Percentiles rank a stretch among this genome's conserved stretches.
Conservation (phyloP, 2,113 vertebrate genomes). For the Paradisaea rubra region DNA sequence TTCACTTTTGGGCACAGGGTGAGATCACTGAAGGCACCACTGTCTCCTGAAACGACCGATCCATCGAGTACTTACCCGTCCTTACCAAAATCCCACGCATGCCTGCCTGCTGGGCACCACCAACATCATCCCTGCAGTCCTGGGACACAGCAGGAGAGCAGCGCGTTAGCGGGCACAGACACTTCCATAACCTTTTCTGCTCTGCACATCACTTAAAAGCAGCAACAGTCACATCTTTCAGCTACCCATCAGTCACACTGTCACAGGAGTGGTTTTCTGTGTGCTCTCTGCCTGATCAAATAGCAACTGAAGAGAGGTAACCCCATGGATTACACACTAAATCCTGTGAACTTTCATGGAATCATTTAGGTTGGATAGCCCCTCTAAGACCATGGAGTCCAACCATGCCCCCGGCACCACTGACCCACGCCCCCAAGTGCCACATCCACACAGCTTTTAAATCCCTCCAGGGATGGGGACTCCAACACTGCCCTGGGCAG, state of each 20-base stretch:
- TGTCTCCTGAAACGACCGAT: rapidly evolving
- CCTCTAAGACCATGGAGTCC: background rate
- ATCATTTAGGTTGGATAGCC: background rate
- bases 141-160: slow-evolving; percentile 25
- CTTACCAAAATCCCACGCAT: slow-evolving; percentile 92
- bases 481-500: background rate
- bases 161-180: background rate
- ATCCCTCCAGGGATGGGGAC: background rate
- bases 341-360: background rate
- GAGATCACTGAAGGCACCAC: background rate
- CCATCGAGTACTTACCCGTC: slow-evolving; percentile 74
- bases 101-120: slow-evolving; percentile 85
- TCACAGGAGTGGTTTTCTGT: background rate
- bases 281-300: background rate
- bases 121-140: slow-evolving; percentile 93
- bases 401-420: background rate
- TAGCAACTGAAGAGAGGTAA: background rate
- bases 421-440: rapidly evolving
- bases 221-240: background rate
- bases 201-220: background rate
- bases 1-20: background rate
- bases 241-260: rapidly evolving
- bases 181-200: background rate
- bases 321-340: no score
- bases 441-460: background rate